Conservation (phyloP, 2,113 vertebrate species). For the Hepsetus odoe region DNA sequence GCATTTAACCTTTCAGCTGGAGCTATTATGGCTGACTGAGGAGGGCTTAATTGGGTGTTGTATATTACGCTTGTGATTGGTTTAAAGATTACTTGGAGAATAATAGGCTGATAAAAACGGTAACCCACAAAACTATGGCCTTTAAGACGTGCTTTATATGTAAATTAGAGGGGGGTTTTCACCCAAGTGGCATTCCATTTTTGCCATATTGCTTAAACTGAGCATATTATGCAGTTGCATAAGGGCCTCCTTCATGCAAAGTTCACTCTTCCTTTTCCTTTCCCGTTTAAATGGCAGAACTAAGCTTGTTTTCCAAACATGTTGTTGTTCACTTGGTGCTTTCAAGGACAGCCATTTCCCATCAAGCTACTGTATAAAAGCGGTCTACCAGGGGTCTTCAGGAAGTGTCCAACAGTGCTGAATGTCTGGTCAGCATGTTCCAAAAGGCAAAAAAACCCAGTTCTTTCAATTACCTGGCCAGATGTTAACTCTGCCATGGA, state of each 20-base stretch:
- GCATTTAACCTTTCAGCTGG: background rate
- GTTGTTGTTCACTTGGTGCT: background rate
- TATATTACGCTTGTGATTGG: background rate
- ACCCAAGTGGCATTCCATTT: background rate
- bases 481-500: slow-evolving; percentile 35
- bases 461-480: slow-evolving; percentile 24
- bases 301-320: background rate
- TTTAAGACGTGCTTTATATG: background rate
- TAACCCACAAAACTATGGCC: background rate
- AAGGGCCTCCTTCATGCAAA: background rate
- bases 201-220: background rate
- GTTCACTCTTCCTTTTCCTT: background rate
- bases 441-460: background rate
- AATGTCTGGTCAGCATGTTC: slow-evolving; percentile 30
- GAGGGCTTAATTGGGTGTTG: background rate
- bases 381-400: background rate
- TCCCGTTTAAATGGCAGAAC: background rate
- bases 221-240: background rate
- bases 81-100: background rate
- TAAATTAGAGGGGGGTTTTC: background rate
- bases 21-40: background rate
- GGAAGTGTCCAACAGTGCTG: background rate
- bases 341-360: background rate
- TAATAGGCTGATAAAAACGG: background rate
- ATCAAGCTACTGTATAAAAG: background rate